Base-by-base conservation (phyloP, 2,113 vertebrate genomes). In the Podilymbus podiceps region DNA sequence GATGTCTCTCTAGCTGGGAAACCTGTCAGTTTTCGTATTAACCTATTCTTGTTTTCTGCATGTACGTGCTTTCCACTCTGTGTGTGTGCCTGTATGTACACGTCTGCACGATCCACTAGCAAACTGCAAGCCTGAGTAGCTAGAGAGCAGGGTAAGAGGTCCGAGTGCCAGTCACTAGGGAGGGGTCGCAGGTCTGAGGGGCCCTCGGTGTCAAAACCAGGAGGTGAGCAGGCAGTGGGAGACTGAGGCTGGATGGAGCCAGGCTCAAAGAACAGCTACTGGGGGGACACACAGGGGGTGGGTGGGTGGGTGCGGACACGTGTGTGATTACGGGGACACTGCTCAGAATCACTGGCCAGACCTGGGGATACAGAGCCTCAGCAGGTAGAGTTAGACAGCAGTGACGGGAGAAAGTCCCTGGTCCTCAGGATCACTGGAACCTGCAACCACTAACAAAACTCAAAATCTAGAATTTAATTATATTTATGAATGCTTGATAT, bases 301-400 rank as follows among this genome's bases (percentile, higher is more conserved):
- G 7, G 25, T 2, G 38, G 22, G n/a, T n/a, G 52, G 15, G 42
- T 12, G 17, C 3, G 3, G 27, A 27, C n/a, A 23, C 2, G 0
- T 46, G 53, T 52, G 17, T 38, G 22, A 53, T 6, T 22, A 19
- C 0, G 0, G 24, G 17, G 33, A 53, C 15, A n/a, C 30, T 58
- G 64, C 69, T 63, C 55, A 59, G 59, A 66, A n/a, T 68, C n/a
- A 2, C 30, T 35, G 66, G 22, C 15, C 60, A 25, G 22, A 38
- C 14, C 30, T 38, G n/a, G 46, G 38, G 28, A 28, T 15, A 18
- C 24, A 58, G 59, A 81, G 42, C 30, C 31, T 12, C 25, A n/a
- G 46, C 52, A 47, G 62, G 35, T 18, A 49, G 53, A 56, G 31
- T 27, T 23, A 67, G 15, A 5, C 1, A 1, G 49, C 64, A 87